Base-by-base conservation (phyloP, 2,113 vertebrate genomes). In the Dolichotis patagonum region DNA sequence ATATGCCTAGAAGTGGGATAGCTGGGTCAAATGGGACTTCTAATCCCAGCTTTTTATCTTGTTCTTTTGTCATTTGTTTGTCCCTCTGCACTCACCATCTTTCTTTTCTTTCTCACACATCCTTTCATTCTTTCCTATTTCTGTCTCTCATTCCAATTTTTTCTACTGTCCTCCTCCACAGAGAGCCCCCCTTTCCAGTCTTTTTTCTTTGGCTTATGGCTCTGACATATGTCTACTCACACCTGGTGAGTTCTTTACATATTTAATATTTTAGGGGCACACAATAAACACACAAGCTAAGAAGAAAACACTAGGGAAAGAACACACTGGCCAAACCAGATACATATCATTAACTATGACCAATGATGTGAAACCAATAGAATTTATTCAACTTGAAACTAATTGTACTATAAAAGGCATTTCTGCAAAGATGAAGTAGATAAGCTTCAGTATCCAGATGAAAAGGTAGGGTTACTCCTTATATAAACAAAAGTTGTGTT, bases 351-450 rank as follows among this genome's bases (percentile, higher is more conserved):
- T 83, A 77, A 82, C 19, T 54, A 84, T 43, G 84, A 2, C 54
- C 77, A 67, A 12, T 41, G 52, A 49, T 54, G 8, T 38, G 46
- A 94, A 19, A 14, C 7, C 56, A 75, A 75, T 54, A 43, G 32
- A 95, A 80, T 65, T 75, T 88, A 58, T 78, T 26, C 54, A 73
- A 8, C 52, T 13, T 73, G 22, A 96, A 94, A 80, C 12, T 20
- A 75, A 85, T 22, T 46, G 7, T 43, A 10, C 35, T 41, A 65
- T 28, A 88, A 96, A 94, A 65, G 16, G 71, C 38, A 20, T 69
- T 38, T 69, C 67, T 38, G 17, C n/a, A 35, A 69, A 69, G 83
- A 67, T 54, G 28, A 65, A 17, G 14, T 88, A 2, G 16, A 1
- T 26, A 86, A 87, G 24, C 9, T 7, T 28, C 5, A 46, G 41